A percentile compares a stretch with the other conserved stretches of the same genome.
phyloP scores from a whole-genome alignment of 2,888 invertebrate genomes.

The Lomographa bimaculata region DNA sequence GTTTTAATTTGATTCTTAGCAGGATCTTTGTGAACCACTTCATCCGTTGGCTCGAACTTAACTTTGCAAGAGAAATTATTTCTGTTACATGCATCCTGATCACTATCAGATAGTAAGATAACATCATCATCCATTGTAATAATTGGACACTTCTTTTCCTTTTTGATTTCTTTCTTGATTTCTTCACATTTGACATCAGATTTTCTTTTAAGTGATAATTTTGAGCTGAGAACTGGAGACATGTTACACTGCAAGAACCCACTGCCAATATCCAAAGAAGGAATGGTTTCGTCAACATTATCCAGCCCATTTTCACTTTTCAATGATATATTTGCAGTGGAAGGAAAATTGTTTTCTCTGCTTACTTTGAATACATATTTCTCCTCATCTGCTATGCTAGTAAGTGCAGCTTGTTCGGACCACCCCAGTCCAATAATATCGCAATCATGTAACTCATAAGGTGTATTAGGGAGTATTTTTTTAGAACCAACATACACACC shows the following conservation, averaged over 20 bases:
- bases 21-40: constrained; percentile 33
- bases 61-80: constrained; percentile 41
- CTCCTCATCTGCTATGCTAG: constrained; percentile 54
- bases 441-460: constrained; percentile 57
- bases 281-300: constrained; percentile 49
- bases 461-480: constrained; percentile 57
- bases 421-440: constrained; percentile 84
- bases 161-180: constrained; percentile 38
- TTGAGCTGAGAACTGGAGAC: constrained; percentile 39
- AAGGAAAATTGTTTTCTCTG: constrained; percentile 37
- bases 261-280: constrained; percentile 33
- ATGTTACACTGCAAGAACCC: constrained; percentile 4
- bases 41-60: constrained; percentile 45
- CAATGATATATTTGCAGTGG: constrained; percentile 46
- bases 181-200: constrained; percentile 29
- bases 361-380: constrained; percentile 66
- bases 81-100: constrained; percentile 41
- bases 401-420: constrained; percentile 50
- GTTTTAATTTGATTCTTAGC: constrained; percentile 46
- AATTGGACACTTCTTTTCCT: constrained; percentile 24
- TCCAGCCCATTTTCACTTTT: constrained; percentile 56
- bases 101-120: constrained; percentile 59
- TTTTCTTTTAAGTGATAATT: constrained; percentile 55
- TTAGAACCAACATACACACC: constrained; percentile 81
- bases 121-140: constrained; percentile 37